Evolutionary conservation across 2,113 vertebrate genomes (phyloP).

Genomic region (Rhea pennata): DNA sequence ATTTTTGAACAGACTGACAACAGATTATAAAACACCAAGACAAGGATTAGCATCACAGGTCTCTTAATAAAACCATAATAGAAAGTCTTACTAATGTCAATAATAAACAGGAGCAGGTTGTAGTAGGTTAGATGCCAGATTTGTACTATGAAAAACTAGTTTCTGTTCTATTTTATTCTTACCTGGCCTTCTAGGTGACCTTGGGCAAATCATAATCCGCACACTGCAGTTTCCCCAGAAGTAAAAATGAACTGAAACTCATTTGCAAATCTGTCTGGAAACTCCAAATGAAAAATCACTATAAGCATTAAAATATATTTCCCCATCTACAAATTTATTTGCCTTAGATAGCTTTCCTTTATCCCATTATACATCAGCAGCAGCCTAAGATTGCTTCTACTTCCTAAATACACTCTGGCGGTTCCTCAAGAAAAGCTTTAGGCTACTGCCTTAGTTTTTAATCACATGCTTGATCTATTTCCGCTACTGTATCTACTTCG

Average conservation of each 20-base stretch:
- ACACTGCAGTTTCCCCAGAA: neutral
- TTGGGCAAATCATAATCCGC: conserved; percentile 24
- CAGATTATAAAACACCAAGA: neutral
- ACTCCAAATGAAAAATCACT: neutral
- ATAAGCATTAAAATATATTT: conserved; percentile 16
- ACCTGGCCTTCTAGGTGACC: conserved; percentile 32
- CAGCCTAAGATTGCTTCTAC: neutral
- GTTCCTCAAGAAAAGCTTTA: conserved; percentile 31
- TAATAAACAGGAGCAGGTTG: neutral
- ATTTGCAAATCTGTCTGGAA: conserved; percentile 11
- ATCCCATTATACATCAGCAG: conserved; percentile 22
- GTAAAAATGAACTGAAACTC: conserved; percentile 21
- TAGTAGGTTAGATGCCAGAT: neutral
- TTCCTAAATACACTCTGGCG: conserved; percentile 26
- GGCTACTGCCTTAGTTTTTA: conserved; percentile 46
- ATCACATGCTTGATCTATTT: conserved; percentile 52
- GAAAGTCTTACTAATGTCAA: neutral
- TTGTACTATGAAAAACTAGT: neutral
- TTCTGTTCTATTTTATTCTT: neutral
- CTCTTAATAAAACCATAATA: neutral
- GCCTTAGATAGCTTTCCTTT: conserved; percentile 25
- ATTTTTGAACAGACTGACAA: neutral
- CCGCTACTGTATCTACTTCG: neutral
- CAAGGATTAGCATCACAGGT: neutral
- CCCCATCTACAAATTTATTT: conserved; percentile 10